Percentiles rank a stretch among this genome's conserved stretches.
These are phyloP conservation scores for Athalia cordata DNA, from an alignment of 2,888 invertebrate species.

Conservation along the genomic window DNA sequence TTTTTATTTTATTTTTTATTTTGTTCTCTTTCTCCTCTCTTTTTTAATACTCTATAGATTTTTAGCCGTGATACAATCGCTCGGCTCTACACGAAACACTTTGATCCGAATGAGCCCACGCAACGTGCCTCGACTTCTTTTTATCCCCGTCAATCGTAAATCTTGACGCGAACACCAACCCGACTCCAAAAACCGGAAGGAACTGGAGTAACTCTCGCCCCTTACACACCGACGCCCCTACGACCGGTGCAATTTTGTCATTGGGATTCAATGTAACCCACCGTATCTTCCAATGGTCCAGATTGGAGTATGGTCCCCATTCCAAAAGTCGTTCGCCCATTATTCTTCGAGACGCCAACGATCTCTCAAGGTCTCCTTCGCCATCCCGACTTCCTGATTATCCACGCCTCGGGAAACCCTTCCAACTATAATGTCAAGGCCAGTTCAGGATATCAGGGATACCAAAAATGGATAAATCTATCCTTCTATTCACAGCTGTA, in stretches of 20 bases:
- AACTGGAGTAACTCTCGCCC: neutral
- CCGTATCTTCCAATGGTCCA: constrained; percentile 21
- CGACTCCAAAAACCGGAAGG: constrained; percentile 24
- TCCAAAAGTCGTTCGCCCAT: constrained; percentile 28
- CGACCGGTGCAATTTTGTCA: constrained; percentile 29
- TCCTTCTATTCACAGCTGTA: neutral
- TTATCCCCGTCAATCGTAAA: constrained; percentile 26
- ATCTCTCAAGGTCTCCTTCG: constrained; percentile 30
- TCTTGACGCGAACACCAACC: constrained; percentile 19
- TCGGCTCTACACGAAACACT: constrained; percentile 24
- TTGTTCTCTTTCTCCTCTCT: neutral
- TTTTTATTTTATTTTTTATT: neutral
- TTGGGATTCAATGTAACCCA: constrained; percentile 28
- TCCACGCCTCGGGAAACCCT: neutral
- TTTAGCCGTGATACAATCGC: constrained; percentile 11
- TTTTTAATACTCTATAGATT: too few species aligned
- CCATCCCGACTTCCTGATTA: constrained; percentile 30
- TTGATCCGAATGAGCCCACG: constrained; percentile 23
- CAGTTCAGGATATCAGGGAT: too few species aligned
- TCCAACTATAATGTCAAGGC: neutral
- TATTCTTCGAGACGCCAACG: constrained; percentile 29
- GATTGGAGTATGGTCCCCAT: constrained; percentile 25
- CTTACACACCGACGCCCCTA: constrained; percentile 5
- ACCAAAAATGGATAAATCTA: neutral
- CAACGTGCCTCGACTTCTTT: neutral